These are phyloP conservation scores for Xylophagus ater DNA, from an alignment of 2,888 invertebrate genomes.

Conservation along the genomic window DNA sequence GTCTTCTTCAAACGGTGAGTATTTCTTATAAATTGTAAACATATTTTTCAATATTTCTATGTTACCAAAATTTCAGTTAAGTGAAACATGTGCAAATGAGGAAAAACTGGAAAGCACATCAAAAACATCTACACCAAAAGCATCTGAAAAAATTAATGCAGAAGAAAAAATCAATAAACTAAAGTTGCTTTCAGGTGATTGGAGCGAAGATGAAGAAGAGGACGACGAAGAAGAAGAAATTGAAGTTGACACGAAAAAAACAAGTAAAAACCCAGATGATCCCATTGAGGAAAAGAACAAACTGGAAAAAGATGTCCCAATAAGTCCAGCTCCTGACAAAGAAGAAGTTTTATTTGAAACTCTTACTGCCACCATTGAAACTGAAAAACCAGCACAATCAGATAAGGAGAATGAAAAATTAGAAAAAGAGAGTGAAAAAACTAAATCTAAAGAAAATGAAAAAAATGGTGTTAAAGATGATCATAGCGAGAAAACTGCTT, in stretches of 20 bases:
- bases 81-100: background rate
- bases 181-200: conserved; percentile 33
- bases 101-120: background rate
- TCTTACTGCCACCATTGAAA: background rate
- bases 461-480: conserved; percentile 29
- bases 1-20: too few species aligned
- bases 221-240: conserved; percentile 20
- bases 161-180: conserved; percentile 3
- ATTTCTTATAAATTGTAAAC: too few species aligned
- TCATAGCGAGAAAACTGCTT: conserved; percentile 33
- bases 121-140: conserved; percentile 15
- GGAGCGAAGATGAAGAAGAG: conserved; percentile 37
- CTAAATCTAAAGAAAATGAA: conserved; percentile 14
- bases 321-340: conserved; percentile 5
- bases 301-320: background rate
- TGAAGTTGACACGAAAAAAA: conserved; percentile 2
- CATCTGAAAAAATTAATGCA: conserved; percentile 25
- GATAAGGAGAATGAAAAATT: background rate
- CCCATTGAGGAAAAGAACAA: background rate
- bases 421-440: conserved; percentile 4
- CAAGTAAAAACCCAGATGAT: background rate
- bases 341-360: conserved; percentile 3
- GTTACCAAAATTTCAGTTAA: background rate
- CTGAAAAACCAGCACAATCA: too few species aligned
- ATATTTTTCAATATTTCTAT: too few species aligned